Conservation (phyloP, 2,888 invertebrate genomes). For the Dysmachus trigonus region DNA sequence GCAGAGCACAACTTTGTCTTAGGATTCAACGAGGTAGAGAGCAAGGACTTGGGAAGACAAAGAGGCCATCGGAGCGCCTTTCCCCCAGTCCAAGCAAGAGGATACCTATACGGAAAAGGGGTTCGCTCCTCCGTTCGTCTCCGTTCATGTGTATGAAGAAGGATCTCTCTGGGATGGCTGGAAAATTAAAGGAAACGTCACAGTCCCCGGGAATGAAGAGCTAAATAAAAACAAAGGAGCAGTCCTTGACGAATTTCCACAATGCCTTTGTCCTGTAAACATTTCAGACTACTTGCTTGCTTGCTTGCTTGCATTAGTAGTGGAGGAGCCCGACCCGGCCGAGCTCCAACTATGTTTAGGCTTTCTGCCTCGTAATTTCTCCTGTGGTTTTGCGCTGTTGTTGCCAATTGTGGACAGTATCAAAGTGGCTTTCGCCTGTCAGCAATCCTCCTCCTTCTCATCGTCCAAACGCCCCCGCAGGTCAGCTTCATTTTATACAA, state of each 20-base stretch:
- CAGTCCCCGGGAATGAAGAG: not conserved
- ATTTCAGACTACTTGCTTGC: not conserved
- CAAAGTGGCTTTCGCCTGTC: not conserved
- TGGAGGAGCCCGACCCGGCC: not conserved
- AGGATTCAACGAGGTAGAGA: conserved; percentile 14
- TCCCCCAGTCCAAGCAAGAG: not conserved
- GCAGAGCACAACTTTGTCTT: not conserved
- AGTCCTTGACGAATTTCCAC: conserved; percentile 14
- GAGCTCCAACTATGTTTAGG: not conserved
- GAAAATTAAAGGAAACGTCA: conserved; percentile 25
- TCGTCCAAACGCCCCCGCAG: not conserved
- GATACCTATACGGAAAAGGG: not conserved
- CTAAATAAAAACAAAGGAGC: conserved; percentile 11
- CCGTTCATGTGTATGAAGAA: not conserved
- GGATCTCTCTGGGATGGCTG: not conserved
- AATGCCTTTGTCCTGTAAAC: conserved; percentile 24
- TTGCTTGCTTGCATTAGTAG: not conserved
- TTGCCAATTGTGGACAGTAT: not conserved
- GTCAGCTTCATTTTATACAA: not conserved
- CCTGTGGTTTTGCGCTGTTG: not conserved
- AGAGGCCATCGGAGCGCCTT: not conserved
- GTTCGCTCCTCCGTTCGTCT: not conserved
- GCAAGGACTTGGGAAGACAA: conserved; percentile 13
- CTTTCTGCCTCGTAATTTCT: not conserved
- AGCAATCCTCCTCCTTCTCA: not conserved